phyloP scores from a whole-genome alignment of 92 coral and sea anemone species.

The Phymanthus crucifer region DNA sequence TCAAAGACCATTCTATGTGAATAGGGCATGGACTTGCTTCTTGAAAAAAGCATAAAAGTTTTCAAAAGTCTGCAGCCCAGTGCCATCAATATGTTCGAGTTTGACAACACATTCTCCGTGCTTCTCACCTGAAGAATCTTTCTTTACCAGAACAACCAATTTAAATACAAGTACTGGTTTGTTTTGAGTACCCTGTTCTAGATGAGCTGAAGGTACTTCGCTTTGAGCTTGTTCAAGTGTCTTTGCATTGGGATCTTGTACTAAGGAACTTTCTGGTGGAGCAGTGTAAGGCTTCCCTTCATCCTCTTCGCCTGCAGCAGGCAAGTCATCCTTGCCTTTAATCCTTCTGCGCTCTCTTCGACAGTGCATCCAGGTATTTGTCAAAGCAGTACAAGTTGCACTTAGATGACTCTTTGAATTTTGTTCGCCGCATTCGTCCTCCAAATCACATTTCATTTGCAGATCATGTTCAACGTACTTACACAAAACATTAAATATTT shows the following conservation, averaged over 20 bases:
- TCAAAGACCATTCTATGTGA: neutral
- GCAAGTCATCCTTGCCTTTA: neutral
- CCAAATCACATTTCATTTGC: constrained; percentile 51
- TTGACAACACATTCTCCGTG: constrained; percentile 50
- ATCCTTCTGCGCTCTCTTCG: constrained; percentile 67
- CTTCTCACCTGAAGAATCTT: neutral
- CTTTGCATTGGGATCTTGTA: neutral
- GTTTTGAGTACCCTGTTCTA: neutral
- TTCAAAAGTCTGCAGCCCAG: constrained; percentile 59
- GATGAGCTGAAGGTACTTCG: neutral
- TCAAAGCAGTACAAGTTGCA: constrained; percentile 62
- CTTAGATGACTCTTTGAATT: neutral
- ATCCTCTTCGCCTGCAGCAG: neutral
- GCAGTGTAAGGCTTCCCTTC: neutral
- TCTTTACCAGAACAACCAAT: constrained; percentile 30
- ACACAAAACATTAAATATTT: constrained; percentile 34
- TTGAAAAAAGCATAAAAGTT: constrained; percentile 85
- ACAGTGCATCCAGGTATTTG: constrained; percentile 78
- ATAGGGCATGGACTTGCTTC: constrained; percentile 55
- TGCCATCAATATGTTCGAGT: constrained; percentile 43
- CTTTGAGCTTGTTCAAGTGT: neutral
- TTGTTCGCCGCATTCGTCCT: neutral
- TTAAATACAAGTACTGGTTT: constrained; percentile 54
- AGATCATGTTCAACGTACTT: constrained; percentile 37
- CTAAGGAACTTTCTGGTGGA: neutral